Conservation (phyloP, 2,113 vertebrate genomes). For the Piaya cayana region DNA sequence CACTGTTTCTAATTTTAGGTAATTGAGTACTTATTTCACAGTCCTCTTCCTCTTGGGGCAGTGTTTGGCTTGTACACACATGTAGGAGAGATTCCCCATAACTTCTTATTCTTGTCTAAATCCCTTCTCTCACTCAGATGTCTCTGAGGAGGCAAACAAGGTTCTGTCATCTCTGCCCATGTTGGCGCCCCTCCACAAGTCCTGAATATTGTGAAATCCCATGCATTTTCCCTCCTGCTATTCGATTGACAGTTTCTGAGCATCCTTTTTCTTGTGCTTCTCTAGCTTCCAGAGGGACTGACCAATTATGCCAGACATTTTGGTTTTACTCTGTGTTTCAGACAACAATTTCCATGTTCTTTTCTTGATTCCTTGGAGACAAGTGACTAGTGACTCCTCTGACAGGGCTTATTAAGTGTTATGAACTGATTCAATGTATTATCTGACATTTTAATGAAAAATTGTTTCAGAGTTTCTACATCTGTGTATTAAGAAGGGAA, state of each 20-base stretch:
- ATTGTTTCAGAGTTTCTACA: neutral
- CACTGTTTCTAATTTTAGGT: slow-evolving; percentile 65
- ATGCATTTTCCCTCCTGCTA: neutral
- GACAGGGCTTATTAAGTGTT: neutral
- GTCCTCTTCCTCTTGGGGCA: neutral
- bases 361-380: neutral
- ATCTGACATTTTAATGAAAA: neutral
- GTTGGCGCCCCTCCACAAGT: neutral
- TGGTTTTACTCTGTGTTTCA: neutral
- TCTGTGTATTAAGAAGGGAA: neutral
- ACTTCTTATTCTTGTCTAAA: neutral
- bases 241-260: neutral
- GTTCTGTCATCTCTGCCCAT: neutral
- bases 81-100: neutral
- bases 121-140: neutral
- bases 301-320: neutral
- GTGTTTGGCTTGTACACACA: neutral
- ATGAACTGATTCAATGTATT: neutral
- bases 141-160: neutral
- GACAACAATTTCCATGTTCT: neutral
- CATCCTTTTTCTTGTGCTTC: neutral
- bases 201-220: neutral
- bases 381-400: neutral
- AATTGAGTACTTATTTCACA: slow-evolving; percentile 44
- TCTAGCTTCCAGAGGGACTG: neutral